Base-by-base conservation (phyloP, 2,888 invertebrate species). In the Brassicogethes aeneus region DNA sequence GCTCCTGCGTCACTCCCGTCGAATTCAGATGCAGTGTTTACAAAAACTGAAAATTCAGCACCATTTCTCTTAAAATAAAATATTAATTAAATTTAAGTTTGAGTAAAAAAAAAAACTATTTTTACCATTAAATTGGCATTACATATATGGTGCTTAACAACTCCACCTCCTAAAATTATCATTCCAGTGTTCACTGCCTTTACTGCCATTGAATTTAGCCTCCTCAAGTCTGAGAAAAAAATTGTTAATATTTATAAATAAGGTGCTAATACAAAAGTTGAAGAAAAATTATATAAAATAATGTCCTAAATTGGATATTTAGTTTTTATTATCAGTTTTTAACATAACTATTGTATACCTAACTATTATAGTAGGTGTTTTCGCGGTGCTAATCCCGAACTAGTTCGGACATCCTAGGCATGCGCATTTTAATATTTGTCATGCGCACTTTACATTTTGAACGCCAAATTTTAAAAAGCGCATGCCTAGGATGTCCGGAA, bases 1-100 rank as follows among this genome's bases (percentile, higher is more conserved):
- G 99, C 99, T 0, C 99, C 99, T 17, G 95, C 86, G 66, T 99
- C 99, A 62, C 94, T 95, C 0, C 93, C 99, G 72, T 99, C 99
- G 73, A 84, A 99, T 69, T 99, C 99, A 17, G 85, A 82, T 0
- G 85, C 86, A 0, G 99, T 97, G 66, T 99, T 99, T 8, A 99
- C 71, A 66, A 87, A 99, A 1, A 99, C 94, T 0, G 93, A 77
- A 70, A 75, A 97, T 66, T 99, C 94, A 1, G 96, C 93, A 12
- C 99, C 99, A 66, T 99, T 97, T 53, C 97, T 77, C 83, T 83
- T 61, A 16, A 64, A 58, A 39, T 30, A 33, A 34, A 34, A 31
- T 14, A 14, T 35, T 41, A 38, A 39, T 34, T 36, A 34, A 40
- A 35, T 17, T 23, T 10, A 13, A 34, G 7, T 40, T 17, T 16